Evolutionary conservation across 2,888 invertebrate species (phyloP), one percentile per base, ranked within the genome.

Genomic region (Nasonia oneida): DNA sequence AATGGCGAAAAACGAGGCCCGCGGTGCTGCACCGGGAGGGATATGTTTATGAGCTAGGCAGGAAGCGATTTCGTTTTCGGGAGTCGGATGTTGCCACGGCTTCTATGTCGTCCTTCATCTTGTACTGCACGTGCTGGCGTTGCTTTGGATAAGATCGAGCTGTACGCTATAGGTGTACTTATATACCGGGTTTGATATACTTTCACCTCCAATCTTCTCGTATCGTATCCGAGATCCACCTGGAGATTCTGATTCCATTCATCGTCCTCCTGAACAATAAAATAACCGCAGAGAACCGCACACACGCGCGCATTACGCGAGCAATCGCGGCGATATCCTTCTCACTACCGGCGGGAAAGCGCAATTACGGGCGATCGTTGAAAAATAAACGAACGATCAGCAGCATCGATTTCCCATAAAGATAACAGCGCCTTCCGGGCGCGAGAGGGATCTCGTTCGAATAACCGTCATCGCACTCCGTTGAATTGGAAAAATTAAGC

Each of bases 1-100:
- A 15, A 39, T 3, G 67, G 75, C 84, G 75, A 84, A 84, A 84
- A 84, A 83, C 77, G 83, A 77, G 77, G 70, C 53, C 18, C 15
- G 29, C 67, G 37, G 15, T 70, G 8, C 6, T 6, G 23, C 3
- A 18, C 6, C 15, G n/a, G 61, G 23, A 10, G 4, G 61, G 61
- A 18, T 18, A 29, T 29, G 29, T 29, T 5, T 53, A 57, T 57
- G 5, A 14, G 61, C 61, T 15, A 18, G 47, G 12, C 70, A 39
- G 83, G 29, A 83, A 83, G 83, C 71, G 39, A 77, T 61, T 70
- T 57, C 53, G 61, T 67, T 64, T 74, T 61, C 8, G 57, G n/a
- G 57, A 23, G 12, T 29, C 64, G 64, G 64, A 15, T 71, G 29
- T 33, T 33, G 33, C 33, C 14, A 12, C 64, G 6, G 29, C 29